A percentile compares a stretch with the other conserved stretches of the same genome.
Evolutionary conservation across 2,888 invertebrate species (phyloP).

Genomic region (Hedychridium roseum): DNA sequence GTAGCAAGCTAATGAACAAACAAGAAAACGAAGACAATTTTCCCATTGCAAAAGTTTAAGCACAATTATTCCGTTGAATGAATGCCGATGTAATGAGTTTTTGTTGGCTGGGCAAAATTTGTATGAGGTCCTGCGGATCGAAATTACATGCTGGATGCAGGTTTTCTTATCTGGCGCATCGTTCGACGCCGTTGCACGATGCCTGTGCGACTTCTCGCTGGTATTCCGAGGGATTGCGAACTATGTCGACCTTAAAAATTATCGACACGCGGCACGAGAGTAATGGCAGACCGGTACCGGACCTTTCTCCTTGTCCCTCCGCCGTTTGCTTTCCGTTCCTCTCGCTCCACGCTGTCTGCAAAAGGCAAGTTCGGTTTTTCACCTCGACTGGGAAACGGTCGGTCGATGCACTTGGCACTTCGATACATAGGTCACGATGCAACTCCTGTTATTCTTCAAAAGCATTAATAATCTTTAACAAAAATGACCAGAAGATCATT

Average conservation of each 20-base stretch:
- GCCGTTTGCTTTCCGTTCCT: conserved; percentile 1
- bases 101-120: no score
- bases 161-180: no score
- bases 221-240: conserved; percentile 25
- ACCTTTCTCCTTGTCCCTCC: conserved; percentile 3
- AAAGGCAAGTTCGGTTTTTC: conserved; percentile 24
- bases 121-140: no score
- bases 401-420: conserved; percentile 22
- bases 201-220: conserved; percentile 28
- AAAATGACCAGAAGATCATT: no score
- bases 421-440: conserved; percentile 15
- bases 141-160: no score
- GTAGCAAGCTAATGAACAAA: no score
- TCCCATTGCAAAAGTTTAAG: no score
- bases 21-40: no score
- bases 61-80: no score
- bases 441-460: no score
- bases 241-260: conserved; percentile 30
- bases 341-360: conserved; percentile 3
- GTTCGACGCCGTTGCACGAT: conserved; percentile 21
- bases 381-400: conserved; percentile 22
- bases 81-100: no score
- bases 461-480: no score
- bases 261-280: conserved; percentile 27
- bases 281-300: conserved; percentile 17